A percentile compares a stretch with the other conserved stretches of the same genome.
Evolutionary conservation across 2,888 invertebrate species (phyloP).

Genomic region (Nycteola revayana): DNA sequence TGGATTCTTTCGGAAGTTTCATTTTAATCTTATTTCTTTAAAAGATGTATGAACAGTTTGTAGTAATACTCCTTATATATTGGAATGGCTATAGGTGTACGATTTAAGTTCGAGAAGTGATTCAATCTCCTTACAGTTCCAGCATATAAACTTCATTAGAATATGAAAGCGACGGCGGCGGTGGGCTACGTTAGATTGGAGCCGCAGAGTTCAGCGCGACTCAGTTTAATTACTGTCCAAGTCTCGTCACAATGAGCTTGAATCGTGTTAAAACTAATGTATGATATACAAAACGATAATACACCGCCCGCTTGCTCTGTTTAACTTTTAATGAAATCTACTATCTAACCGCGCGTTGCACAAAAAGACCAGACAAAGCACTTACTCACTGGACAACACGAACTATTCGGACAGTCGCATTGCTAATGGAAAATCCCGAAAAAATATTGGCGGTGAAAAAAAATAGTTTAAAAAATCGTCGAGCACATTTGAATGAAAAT

Average conservation of each 20-base stretch:
- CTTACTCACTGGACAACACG: slow-evolving; percentile 55
- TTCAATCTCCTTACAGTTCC: too few relatives aligned
- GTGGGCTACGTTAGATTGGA: too few relatives aligned
- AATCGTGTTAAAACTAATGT: slow-evolving; percentile 23
- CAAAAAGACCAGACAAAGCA: slow-evolving; percentile 50
- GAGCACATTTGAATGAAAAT: slow-evolving; percentile 80
- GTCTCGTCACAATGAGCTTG: slow-evolving; percentile 16
- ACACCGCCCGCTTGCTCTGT: slow-evolving; percentile 17
- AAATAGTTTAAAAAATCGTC: slow-evolving; percentile 69
- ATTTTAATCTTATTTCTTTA: too few relatives aligned
- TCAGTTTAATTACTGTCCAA: slow-evolving; percentile 12
- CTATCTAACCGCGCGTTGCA: slow-evolving; percentile 35
- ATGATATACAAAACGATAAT: slow-evolving; percentile 19
- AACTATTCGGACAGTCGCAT: slow-evolving; percentile 64
- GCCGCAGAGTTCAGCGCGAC: slow-evolving; percentile 5
- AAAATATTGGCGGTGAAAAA: slow-evolving; percentile 71
- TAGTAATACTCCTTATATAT: too few relatives aligned
- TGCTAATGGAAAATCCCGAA: slow-evolving; percentile 78
- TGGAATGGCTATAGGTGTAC: too few relatives aligned
- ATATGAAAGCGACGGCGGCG: too few relatives aligned
- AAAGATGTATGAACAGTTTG: too few relatives aligned
- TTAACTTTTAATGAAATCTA: slow-evolving; percentile 57
- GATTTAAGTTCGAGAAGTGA: too few relatives aligned
- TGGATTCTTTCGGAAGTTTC: too few relatives aligned
- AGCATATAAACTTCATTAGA: too few relatives aligned